Evolutionary conservation across 2,113 vertebrate species (phyloP).

Genomic region (Phainopepla nitens): DNA sequence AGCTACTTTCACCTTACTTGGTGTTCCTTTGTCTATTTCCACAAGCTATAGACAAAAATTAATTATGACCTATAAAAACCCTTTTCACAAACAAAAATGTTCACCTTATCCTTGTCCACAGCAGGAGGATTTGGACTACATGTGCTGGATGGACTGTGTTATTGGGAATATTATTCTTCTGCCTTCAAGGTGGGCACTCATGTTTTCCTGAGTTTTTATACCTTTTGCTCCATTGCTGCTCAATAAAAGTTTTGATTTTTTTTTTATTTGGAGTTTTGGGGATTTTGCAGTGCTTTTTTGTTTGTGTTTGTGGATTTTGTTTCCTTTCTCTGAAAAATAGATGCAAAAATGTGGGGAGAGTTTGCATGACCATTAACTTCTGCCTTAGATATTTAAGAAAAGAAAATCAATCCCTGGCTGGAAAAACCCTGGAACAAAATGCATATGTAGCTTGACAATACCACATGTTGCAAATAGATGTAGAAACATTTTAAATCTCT

Average conservation of each 20-base stretch:
- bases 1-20: not conserved
- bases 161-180: not conserved
- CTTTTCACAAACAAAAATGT: not conserved
- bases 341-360: not conserved
- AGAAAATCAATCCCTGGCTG: not conserved
- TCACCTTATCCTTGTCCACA: not conserved
- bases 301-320: not conserved
- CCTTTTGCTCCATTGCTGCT: accelerated
- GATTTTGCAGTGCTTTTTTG: not conserved
- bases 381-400: not conserved
- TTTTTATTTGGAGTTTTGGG: too few species aligned
- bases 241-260: not conserved
- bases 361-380: not conserved
- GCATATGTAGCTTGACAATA: not conserved
- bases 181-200: accelerated
- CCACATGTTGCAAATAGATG: not conserved
- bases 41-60: not conserved
- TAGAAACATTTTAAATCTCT: not conserved
- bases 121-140: too few species aligned
- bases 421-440: not conserved
- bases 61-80: not conserved
- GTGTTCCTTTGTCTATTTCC: not conserved
- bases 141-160: too few species aligned
- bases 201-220: not conserved
- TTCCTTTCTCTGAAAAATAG: not conserved